Percentiles rank a stretch among this genome's conserved stretches.
Evolutionary conservation across 1,140 invertebrate genomes (phyloP).

Genomic region (Copidosoma floridanum): DNA sequence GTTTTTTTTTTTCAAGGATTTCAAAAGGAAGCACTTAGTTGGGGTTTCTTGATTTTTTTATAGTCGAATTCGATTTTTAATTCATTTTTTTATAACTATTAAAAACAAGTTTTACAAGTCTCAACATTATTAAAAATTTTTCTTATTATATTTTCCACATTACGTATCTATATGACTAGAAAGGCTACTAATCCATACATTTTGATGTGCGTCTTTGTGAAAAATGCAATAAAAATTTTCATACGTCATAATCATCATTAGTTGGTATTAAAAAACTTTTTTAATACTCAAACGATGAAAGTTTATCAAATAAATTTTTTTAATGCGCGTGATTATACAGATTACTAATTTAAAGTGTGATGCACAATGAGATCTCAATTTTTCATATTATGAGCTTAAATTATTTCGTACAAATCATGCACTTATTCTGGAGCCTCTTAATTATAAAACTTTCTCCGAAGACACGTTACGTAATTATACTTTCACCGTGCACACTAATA

Average conservation of each 20-base stretch:
- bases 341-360: too few species aligned
- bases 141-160: slow-evolving; percentile 1
- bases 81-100: too few species aligned
- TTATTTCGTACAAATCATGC: slow-evolving; percentile 13
- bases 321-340: slow-evolving; percentile 3
- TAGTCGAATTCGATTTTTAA: too few species aligned
- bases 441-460: slow-evolving; percentile 19
- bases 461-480: slow-evolving; percentile 11
- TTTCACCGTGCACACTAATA: slow-evolving; percentile 18
- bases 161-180: not conserved
- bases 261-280: slow-evolving; percentile 15
- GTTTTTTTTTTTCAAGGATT: too few species aligned
- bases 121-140: not conserved
- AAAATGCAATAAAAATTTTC: slow-evolving; percentile 15
- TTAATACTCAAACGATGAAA: slow-evolving; percentile 3
- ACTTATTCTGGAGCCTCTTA: slow-evolving; percentile 6
- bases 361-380: too few species aligned
- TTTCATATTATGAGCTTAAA: slow-evolving; percentile 3
- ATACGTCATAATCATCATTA: slow-evolving; percentile 17
- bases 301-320: slow-evolving; percentile 13
- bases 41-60: slow-evolving; percentile 39
- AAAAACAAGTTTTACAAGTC: not conserved
- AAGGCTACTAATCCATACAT: slow-evolving; percentile 7
- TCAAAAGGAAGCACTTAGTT: slow-evolving; percentile 33
- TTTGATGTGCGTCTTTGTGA: slow-evolving; percentile 24